Base-by-base conservation (phyloP, 2,113 vertebrate species). In the Albula glossodonta region DNA sequence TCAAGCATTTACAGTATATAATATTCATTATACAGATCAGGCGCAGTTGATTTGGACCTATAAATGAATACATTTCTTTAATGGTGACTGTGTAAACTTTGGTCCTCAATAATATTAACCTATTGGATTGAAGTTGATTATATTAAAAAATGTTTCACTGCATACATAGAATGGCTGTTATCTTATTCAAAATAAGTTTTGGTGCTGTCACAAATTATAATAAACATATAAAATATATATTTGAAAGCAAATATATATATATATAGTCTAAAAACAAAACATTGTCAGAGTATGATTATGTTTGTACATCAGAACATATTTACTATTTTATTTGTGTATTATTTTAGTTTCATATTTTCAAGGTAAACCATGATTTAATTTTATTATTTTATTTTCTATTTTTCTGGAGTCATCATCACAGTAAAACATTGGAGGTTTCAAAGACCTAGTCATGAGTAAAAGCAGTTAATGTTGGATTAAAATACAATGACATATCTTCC, bases 361-460 rank as follows among this genome's bases (percentile, higher is more conserved):
- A n/a, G 17, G 52, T 84, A 53, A 74, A 78, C 57, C n/a, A 8
- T 41, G 31, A 41, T 41, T 41, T 41, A 1, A 41, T 41, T 41
- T 41, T 41, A 41, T 41, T 41, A 1, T 41, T 41, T 41, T 41
- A 41, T 41, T 41, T 41, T 41, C 25, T n/a, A 11, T 52, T 83
- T 84, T 82, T 79, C 52, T 63, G 60, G 17, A 82, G 85, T 77
- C 60, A 81, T 48, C 51, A 63, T 41, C 31, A 63, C 53, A 5
- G 51, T 50, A 25, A 79, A 53, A 9, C 52, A 56, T 81, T 83
- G 84, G 88, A 51, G 83, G 83, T 87, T 86, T 88, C 80, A 82
- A 85, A 89, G 85, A 86, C 89, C 90, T 90, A 84, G 85, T 91
- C 63, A 91, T 91, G 91, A 93, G 92, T 92, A 92, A 92, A 93